Percentiles rank a stretch among this genome's conserved stretches.
Evolutionary conservation across 2,797 vertebrate species (phyloP).

Genomic region (Xenops minutus): DNA sequence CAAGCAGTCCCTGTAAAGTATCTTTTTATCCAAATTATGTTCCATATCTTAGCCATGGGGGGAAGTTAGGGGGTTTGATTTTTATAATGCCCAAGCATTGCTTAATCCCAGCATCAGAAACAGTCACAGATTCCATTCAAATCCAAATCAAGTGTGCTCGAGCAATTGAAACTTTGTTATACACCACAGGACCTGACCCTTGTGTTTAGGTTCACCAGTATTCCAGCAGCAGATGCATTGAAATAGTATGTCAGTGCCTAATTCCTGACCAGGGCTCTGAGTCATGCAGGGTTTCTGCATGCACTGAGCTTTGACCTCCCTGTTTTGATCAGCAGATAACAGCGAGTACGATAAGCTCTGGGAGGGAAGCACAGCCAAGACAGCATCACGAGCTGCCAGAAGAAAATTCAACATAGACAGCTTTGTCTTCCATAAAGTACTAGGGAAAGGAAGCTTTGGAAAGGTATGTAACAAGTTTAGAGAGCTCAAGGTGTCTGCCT

Average conservation of each 20-base stretch:
- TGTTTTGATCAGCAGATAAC: slow-evolving; percentile 71
- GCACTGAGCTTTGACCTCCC: not conserved
- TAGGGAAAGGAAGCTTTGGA: slow-evolving; percentile 98
- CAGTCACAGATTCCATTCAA: not conserved
- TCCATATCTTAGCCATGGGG: not conserved
- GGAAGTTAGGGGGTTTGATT: not conserved
- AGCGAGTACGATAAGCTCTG: slow-evolving; percentile 82
- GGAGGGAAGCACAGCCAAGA: slow-evolving; percentile 76
- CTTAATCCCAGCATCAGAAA: not conserved
- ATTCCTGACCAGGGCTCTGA: not conserved
- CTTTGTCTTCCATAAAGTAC: slow-evolving; percentile 91
- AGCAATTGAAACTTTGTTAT: not conserved
- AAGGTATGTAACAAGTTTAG: slow-evolving; percentile 79
- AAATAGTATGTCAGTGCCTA: not conserved
- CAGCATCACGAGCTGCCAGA: slow-evolving; percentile 55
- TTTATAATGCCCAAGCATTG: not conserved
- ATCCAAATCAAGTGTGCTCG: not conserved
- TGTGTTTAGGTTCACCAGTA: not conserved
- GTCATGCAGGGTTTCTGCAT: not conserved
- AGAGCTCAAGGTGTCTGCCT: not conserved
- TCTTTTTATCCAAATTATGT: not conserved
- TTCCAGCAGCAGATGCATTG: not conserved
- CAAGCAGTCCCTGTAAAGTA: not conserved
- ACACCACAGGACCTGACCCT: not conserved
- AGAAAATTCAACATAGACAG: slow-evolving; percentile 79